Base-by-base conservation (phyloP, 2,888 invertebrate species). In the Agrochola lota region DNA sequence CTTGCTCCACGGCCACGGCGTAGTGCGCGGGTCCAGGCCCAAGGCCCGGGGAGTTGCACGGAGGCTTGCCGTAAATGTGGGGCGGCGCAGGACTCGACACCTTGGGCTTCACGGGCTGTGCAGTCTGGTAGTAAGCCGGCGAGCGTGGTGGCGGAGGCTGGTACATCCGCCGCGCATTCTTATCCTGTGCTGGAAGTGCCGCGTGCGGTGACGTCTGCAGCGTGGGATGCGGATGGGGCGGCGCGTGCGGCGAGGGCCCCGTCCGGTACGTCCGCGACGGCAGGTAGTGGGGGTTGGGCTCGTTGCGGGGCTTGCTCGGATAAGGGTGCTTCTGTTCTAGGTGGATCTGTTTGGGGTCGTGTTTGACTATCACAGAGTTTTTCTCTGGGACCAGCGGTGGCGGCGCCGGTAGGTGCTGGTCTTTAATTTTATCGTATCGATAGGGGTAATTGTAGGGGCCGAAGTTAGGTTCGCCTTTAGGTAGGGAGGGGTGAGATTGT, bases 1-100 rank as follows among this genome's bases (percentile, higher is more conserved):
- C 78, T 15, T 78, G 94, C 80, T 94, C 94, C 49, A 95, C 95
- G 69, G 94, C 93, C 57, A 94, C 93, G 0, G 87, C 96, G 93
- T 90, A 97, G 93, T 94, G 97, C 90, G 92, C 97, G 88, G 90
- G 97, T 91, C 93, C 97, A 93, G 91, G 97, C 87, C 91, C 96
- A 89, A 88, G 97, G 91, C 94, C 97, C 93, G 92, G 97, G 92
- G 90, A 97, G 92, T 91, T 96, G 93, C 93, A 95, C 91, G 84
- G 84, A 2, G 91, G 96, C 90, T 98, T 98, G 69, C 98, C 98
- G 92, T 98, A 98, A 81, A 98, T 97, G 91, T 98, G 98, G 72
- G 97, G 98, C 67, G 98, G 98, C 76, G 98, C 98, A 1, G 98
- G 98, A 91, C 98, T 98, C 89, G 98, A 98, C 67, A 98, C 98